Evolutionary conservation across 2,113 vertebrate species (phyloP).

Genomic region (Channa argus): DNA sequence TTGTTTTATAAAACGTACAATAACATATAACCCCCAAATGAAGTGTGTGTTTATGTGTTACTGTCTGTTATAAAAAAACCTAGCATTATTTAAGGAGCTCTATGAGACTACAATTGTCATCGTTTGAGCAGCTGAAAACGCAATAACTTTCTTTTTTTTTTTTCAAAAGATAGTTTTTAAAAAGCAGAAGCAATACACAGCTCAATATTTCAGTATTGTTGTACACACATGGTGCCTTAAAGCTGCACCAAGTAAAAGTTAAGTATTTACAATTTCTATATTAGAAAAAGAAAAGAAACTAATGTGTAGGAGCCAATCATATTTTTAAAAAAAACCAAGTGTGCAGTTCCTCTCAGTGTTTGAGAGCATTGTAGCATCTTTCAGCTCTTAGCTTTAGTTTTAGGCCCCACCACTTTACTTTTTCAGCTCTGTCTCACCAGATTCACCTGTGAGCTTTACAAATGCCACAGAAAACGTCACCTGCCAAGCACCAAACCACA

Average conservation of each 20-base stretch:
- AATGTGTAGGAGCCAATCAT: too few species aligned
- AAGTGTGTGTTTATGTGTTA: not conserved
- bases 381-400: not conserved
- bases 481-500: not conserved
- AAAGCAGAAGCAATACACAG: constrained; percentile 15
- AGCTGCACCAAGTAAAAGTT: not conserved
- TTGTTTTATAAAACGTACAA: constrained; percentile 10
- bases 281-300: not conserved
- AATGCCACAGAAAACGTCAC: too few species aligned
- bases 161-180: constrained; percentile 27
- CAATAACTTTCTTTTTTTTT: constrained; percentile 21
- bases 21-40: constrained; percentile 14
- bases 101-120: not conserved
- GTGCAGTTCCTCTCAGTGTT: too few species aligned
- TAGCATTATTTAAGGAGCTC: constrained; percentile 29
- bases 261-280: not conserved
- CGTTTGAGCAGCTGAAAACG: constrained; percentile 36
- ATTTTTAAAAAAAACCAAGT: too few species aligned
- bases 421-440: not conserved
- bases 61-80: constrained; percentile 7
- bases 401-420: not conserved
- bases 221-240: too few species aligned
- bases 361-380: not conserved
- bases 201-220: too few species aligned
- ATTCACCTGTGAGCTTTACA: too few species aligned